Base-by-base conservation (phyloP, 2,888 invertebrate genomes). In the Latrodectus hesperus region DNA sequence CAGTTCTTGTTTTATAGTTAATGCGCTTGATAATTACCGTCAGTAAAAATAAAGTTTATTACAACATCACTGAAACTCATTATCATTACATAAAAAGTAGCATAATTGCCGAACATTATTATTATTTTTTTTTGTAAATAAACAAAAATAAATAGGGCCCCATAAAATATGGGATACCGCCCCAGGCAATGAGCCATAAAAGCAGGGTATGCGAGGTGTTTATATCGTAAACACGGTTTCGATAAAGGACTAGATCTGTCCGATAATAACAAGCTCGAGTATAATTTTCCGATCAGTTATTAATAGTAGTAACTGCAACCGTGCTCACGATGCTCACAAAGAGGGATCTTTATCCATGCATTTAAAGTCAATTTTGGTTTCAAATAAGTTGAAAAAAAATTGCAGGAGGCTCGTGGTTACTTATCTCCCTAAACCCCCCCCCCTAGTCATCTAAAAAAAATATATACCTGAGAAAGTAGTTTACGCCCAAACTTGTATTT, bases 211-310 rank as follows among this genome's bases (percentile, higher is more conserved):
- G 38, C 38, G 60, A 60, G 12, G 60, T 6, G 60, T 60, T 16
- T 60, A 16, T 60, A 60, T n/a, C 60, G 60, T 60, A 60, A 60
- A 60, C 60, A 60, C 12, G 60, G 60, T 12, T 12, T 60, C 14
- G 60, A 12, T 16, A 60, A 60, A 60, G n/a, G n/a, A 14, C n/a
- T 16, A 10, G 14, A 60, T 16, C 60, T n/a, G 26, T 22, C 17
- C 67, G 26, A 16, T 77, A 67, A 77, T 77, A 53, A 77, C 53
- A 9, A 22, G 53, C 67, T 22, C 11, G 67, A 51, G 60, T 60
- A 60, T 60, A 60, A 9, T 75, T 64, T 51, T 76, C n/a, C 16
- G 51, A 76, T 76, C n/a, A 51, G 22, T 77, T 77, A 77, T 77
- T 77, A 77, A 77, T 77, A 67, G 60, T 22, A 12, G 38, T 52